Evolutionary conservation across 2,113 vertebrate species (phyloP).

Genomic region (Lepus europaeus): DNA sequence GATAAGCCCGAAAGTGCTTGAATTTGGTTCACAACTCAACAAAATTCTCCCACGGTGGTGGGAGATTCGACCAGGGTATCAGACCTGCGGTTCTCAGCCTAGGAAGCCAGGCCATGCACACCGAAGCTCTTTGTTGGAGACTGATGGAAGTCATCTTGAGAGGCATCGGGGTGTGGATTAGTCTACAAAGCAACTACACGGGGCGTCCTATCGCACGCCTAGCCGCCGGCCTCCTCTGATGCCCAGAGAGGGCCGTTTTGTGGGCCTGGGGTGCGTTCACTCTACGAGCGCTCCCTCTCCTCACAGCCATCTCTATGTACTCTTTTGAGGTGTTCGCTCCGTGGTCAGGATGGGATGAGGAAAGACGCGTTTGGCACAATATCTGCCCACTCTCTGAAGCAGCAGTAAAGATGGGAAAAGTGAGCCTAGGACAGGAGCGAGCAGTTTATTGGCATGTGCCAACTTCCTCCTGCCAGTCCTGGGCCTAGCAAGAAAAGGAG

Average conservation of each 20-base stretch:
- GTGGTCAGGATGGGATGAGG: neutral
- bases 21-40: slow-evolving; percentile 50
- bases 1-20: slow-evolving; percentile 43
- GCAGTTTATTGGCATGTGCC: neutral
- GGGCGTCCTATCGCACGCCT: slow-evolving; percentile 5
- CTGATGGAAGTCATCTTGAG: slow-evolving; percentile 66
- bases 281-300: neutral
- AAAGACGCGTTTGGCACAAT: slow-evolving; percentile 34
- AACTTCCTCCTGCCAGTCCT: neutral
- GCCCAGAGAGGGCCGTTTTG: slow-evolving; percentile 10
- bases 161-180: slow-evolving; percentile 59
- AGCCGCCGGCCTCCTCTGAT: slow-evolving; percentile 52
- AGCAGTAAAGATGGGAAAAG: neutral
- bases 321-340: neutral
- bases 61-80: slow-evolving; percentile 27
- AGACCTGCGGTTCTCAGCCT: slow-evolving; percentile 53
- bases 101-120: neutral
- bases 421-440: neutral
- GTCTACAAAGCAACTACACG: slow-evolving; percentile 46
- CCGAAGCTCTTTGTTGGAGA: slow-evolving; percentile 68
- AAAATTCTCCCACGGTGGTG: slow-evolving; percentile 33
- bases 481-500: neutral
- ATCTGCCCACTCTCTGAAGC: slow-evolving; percentile 5
- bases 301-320: slow-evolving; percentile 46
- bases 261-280: neutral